A percentile compares a stretch with the other conserved stretches of the same genome.
phyloP scores from a whole-genome alignment of 2,888 invertebrate genomes.

The Heliconius erato region DNA sequence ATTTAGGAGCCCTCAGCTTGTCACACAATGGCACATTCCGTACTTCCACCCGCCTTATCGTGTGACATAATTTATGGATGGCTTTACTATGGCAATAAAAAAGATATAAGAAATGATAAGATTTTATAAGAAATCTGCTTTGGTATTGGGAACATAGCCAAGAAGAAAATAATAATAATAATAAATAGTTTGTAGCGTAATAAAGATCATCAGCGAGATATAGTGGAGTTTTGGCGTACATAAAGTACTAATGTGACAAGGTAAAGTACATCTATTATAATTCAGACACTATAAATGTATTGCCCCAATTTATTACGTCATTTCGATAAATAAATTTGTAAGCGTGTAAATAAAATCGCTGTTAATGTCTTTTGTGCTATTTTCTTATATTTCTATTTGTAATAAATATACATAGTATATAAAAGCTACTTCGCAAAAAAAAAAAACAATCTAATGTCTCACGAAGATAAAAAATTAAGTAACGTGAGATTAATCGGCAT shows the following conservation, averaged over 20 bases:
- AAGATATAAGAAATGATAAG: background rate
- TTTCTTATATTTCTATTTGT: slow-evolving; percentile 70
- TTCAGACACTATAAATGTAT: slow-evolving; percentile 60
- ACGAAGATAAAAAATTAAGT: slow-evolving; percentile 60
- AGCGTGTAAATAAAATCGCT: slow-evolving; percentile 73
- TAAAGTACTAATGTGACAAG: slow-evolving; percentile 52
- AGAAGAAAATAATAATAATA: background rate
- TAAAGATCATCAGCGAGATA: slow-evolving; percentile 49
- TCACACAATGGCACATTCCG: background rate
- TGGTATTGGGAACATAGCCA: slow-evolving; percentile 1
- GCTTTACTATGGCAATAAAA: background rate
- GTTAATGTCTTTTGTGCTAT: slow-evolving; percentile 81
- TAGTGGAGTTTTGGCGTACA: slow-evolving; percentile 55
- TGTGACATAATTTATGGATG: background rate
- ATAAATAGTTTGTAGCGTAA: slow-evolving; percentile 8
- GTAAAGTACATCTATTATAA: slow-evolving; percentile 51
- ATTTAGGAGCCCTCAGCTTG: background rate
- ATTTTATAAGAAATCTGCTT: slow-evolving; percentile 4
- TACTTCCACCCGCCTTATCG: background rate
- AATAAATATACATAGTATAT: slow-evolving; percentile 77
- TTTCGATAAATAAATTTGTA: slow-evolving; percentile 72
- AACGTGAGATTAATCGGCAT: slow-evolving; percentile 56
- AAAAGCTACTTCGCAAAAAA: slow-evolving; percentile 67
- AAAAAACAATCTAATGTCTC: slow-evolving; percentile 56
- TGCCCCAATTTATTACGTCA: slow-evolving; percentile 64